phyloP scores from a whole-genome alignment of 2,797 vertebrate genomes.

The Eleutherodactylus coqui region DNA sequence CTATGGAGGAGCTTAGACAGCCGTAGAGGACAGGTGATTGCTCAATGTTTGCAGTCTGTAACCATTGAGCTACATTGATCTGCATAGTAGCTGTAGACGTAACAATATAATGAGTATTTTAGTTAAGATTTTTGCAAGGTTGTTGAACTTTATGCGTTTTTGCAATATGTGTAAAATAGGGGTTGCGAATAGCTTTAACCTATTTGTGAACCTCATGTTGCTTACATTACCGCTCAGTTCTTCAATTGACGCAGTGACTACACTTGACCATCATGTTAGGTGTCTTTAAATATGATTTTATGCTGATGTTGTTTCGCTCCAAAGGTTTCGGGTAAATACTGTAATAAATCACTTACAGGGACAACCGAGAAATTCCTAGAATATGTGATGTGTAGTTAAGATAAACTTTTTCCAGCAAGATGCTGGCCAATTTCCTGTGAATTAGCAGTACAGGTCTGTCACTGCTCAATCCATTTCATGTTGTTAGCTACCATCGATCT shows the following conservation, averaged over 20 bases:
- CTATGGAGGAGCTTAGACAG: no score
- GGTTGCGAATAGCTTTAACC: neutral
- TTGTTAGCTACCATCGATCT: constrained; percentile 65
- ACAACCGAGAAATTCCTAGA: neutral
- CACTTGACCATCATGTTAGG: neutral
- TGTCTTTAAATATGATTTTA: neutral
- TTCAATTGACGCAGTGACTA: neutral
- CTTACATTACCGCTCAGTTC: no score
- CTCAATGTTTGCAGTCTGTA: no score
- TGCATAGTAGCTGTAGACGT: no score
- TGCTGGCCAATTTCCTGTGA: constrained; percentile 20
- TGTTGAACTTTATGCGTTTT: no score
- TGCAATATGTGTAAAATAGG: no score
- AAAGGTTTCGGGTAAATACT: neutral
- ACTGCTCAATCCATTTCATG: constrained; percentile 61
- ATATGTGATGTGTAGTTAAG: neutral
- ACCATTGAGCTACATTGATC: no score
- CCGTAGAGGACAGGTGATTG: no score
- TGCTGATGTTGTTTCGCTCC: neutral
- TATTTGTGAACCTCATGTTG: neutral
- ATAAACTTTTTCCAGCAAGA: neutral
- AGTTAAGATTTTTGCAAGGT: no score
- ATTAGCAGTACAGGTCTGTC: constrained; percentile 47
- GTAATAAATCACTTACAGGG: neutral
- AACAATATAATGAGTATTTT: no score